Conservation (phyloP, 2,888 invertebrate species). For the Ellobium chinense region DNA sequence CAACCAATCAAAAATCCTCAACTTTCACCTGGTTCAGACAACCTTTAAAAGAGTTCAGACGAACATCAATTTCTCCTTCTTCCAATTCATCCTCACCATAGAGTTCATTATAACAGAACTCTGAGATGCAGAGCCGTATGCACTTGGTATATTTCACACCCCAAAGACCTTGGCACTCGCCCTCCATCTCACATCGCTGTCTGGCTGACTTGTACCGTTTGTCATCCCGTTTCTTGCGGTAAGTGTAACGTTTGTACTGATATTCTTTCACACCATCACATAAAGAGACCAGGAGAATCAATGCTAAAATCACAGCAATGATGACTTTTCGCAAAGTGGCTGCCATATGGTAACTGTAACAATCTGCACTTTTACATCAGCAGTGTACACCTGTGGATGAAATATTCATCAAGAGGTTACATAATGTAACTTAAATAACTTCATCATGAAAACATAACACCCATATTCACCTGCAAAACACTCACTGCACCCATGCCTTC, state of each 20-base stretch:
- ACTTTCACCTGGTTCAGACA: constrained; percentile 62
- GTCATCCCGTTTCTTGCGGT: constrained; percentile 58
- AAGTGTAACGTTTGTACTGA: constrained; percentile 50
- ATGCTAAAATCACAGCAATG: background rate
- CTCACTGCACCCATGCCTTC: too few species aligned
- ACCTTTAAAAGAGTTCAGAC: constrained; percentile 77
- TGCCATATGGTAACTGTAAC: too few species aligned
- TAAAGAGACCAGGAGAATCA: background rate
- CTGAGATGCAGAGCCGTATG: constrained; percentile 70
- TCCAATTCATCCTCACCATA: constrained; percentile 74
- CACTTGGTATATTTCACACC: constrained; percentile 70
- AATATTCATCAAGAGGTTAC: too few species aligned
- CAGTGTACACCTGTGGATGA: too few species aligned
- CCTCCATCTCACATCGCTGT: constrained; percentile 68
- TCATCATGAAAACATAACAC: too few species aligned
- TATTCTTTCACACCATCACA: constrained; percentile 35
- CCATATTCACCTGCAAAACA: too few species aligned
- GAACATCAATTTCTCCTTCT: constrained; percentile 76
- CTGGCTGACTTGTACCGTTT: constrained; percentile 67
- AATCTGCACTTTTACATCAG: too few species aligned
- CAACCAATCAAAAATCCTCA: constrained; percentile 21
- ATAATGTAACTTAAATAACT: too few species aligned
- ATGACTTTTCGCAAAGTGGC: too few species aligned
- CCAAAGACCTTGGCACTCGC: constrained; percentile 63
- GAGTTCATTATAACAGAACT: constrained; percentile 69